Conservation (phyloP, 2,888 invertebrate genomes). For the Ormyrus thymus region DNA sequence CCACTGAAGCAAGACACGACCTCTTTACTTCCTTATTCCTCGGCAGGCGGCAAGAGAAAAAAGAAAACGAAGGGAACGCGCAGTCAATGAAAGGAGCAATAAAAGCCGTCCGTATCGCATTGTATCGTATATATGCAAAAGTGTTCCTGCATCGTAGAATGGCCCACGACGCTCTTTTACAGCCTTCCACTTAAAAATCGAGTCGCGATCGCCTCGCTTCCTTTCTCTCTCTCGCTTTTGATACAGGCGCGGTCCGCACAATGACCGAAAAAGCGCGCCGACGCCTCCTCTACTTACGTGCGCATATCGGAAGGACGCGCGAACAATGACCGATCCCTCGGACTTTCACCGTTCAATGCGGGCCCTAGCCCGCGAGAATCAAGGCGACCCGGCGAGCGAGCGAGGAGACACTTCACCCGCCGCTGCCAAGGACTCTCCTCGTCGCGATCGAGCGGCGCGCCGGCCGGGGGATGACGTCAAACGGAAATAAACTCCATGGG, state of each 20-base stretch:
- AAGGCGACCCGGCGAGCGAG: constrained; percentile 1
- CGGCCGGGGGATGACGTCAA: background rate
- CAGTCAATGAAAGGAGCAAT: background rate
- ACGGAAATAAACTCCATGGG: too few species aligned
- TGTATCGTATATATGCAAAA: too few species aligned
- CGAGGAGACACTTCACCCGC: background rate
- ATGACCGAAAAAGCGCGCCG: background rate
- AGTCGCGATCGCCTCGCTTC: background rate
- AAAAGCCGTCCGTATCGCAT: background rate
- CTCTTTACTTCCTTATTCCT: background rate
- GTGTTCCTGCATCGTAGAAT: too few species aligned
- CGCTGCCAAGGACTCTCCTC: constrained; percentile 33
- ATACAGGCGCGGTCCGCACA: constrained; percentile 10
- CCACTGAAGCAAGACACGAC: too few species aligned
- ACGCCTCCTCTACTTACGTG: too few species aligned
- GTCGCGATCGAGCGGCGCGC: background rate
- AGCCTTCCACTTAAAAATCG: background rate
- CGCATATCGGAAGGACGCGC: constrained; percentile 60
- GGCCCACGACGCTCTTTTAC: too few species aligned
- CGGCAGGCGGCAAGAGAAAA: background rate
- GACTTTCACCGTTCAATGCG: constrained; percentile 67
- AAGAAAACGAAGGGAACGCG: background rate
- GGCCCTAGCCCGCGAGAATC: constrained; percentile 9
- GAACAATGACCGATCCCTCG: constrained; percentile 62
- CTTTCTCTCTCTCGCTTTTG: background rate